phyloP scores from a whole-genome alignment of 2,888 invertebrate genomes.

The Hypolimnas misippus region DNA sequence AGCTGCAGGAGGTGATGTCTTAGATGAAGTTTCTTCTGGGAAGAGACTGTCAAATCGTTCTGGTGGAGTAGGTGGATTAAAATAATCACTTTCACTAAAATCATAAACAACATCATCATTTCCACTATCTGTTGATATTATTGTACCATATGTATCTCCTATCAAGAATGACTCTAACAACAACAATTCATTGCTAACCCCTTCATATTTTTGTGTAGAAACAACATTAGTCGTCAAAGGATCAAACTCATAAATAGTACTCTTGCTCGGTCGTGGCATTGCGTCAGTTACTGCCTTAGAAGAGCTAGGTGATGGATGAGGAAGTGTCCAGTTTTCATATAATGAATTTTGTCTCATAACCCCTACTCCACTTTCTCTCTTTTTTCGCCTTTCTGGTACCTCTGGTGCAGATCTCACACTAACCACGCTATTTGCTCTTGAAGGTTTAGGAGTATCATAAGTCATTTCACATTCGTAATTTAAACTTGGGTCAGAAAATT shows the following conservation, averaged over 20 bases:
- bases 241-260: constrained; percentile 90
- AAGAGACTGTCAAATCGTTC: constrained; percentile 86
- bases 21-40: constrained; percentile 57
- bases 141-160: constrained; percentile 87
- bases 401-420: constrained; percentile 63
- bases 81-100: constrained; percentile 70
- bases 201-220: constrained; percentile 62
- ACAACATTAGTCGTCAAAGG: constrained; percentile 74
- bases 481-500: constrained; percentile 49
- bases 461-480: constrained; percentile 56
- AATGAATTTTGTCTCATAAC: constrained; percentile 68
- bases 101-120: constrained; percentile 63
- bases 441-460: constrained; percentile 71
- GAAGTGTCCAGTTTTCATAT: constrained; percentile 73
- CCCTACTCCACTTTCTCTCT: constrained; percentile 55
- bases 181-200: constrained; percentile 85
- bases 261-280: constrained; percentile 70
- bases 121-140: constrained; percentile 72
- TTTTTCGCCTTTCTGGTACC: constrained; percentile 63
- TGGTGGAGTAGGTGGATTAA: constrained; percentile 85
- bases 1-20: constrained; percentile 43
- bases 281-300: constrained; percentile 39
- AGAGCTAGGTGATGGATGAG: constrained; percentile 48
- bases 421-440: constrained; percentile 64
- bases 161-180: constrained; percentile 87